Base-by-base conservation (phyloP, 1,140 invertebrate species). In the Drosophila sechellia region DNA sequence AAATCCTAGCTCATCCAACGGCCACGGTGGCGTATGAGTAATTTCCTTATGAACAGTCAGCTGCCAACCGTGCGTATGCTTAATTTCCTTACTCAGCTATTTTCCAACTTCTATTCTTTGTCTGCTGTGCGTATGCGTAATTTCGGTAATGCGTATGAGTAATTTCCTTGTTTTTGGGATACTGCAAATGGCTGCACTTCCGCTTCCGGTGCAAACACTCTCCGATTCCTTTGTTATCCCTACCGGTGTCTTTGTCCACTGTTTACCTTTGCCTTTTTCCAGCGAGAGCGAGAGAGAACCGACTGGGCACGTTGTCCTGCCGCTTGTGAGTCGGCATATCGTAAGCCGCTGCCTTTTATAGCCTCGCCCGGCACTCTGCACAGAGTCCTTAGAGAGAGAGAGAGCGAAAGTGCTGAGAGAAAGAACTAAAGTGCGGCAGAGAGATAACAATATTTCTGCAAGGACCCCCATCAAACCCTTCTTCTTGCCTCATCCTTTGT, bases 241-340 rank as follows among this genome's bases (percentile, higher is more conserved):
- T 57, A 40, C 83, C 83, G 83, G 83, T 83, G 60, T 84, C 64
- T 84, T 37, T 27, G 40, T 61, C 35, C 59, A 72, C 68, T 72
- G 69, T 72, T 71, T 74, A 42, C 69, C 48, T 61, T 60, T 61
- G 22, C 34, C 25, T 17, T 60, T 40, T 10, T 40, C 42, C 49
- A 34, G 11, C 25, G 59, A 68, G 37, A 65, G 64, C 17, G 37
- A 22, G 50, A 69, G 63, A 68, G 63, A 55, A 52, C 61, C 72
- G 72, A 75, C 72, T 43, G 48, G 71, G 60, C 72, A 55, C 80
- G 84, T 80, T 84, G 84, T 89, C 84, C 79, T 89, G 78, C 78
- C 65, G 84, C 84, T 86, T 89, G 81, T 89, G 84, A 89, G 84
- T 89, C 84, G 84, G 84, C 84, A 78, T 65, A 68, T 89, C 27